Evolutionary conservation across 2,113 vertebrate genomes (phyloP).

Genomic region (Mesoclemmys tuberculata): DNA sequence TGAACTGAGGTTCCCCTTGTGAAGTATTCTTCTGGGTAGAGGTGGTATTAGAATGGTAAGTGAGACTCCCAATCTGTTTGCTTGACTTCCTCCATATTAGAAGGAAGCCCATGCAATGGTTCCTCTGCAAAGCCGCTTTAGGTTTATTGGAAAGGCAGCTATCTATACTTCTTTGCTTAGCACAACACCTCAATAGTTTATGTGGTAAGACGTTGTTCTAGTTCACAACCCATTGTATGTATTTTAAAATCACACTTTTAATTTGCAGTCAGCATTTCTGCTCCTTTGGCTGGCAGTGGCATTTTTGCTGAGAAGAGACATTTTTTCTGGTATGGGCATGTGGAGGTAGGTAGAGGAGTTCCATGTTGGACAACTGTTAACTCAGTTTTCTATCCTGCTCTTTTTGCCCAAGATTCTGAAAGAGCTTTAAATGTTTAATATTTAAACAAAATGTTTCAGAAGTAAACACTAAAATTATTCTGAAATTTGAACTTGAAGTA

Average conservation of each 20-base stretch:
- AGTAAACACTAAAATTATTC: slow-evolving; percentile 68
- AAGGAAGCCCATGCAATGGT: not conserved
- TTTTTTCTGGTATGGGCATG: not conserved
- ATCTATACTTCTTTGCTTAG: not conserved
- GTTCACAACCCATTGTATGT: not conserved
- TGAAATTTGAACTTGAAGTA: slow-evolving; percentile 60
- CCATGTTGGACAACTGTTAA: not conserved
- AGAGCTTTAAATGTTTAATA: slow-evolving; percentile 71
- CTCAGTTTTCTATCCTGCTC: not conserved
- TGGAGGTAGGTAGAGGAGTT: not conserved
- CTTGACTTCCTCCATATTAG: not conserved
- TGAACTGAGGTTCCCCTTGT: not conserved
- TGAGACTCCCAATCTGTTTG: not conserved
- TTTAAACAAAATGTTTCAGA: slow-evolving; percentile 70
- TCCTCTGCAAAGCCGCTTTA: not conserved
- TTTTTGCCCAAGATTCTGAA: slow-evolving; percentile 30
- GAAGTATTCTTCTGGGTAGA: slow-evolving; percentile 44
- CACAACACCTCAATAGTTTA: slow-evolving; percentile 12
- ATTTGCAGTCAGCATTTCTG: slow-evolving; percentile 56
- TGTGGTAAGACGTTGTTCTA: not conserved
- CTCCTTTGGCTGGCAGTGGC: slow-evolving; percentile 15
- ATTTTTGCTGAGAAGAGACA: not conserved
- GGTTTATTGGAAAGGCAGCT: not conserved
- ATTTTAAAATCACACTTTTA: slow-evolving; percentile 28
- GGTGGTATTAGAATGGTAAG: slow-evolving; percentile 19